A percentile compares a stretch with the other conserved stretches of the same genome.
Conservation (phyloP, 2,797 vertebrate species). For the Falco naumanni region DNA sequence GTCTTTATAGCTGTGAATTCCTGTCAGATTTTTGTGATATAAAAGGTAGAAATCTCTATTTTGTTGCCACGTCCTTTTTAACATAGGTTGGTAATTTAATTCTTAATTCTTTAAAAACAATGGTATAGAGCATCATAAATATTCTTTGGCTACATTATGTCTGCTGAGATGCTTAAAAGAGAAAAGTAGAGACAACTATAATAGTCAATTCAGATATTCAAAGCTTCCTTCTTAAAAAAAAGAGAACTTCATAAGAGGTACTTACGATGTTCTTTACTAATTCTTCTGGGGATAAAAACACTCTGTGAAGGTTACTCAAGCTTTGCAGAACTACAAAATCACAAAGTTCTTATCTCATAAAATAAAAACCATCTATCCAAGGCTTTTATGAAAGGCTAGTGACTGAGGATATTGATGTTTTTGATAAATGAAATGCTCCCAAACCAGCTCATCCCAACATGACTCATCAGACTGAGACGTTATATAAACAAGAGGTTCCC, state of each 20-base stretch:
- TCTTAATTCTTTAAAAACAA: background rate
- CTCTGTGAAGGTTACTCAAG: background rate
- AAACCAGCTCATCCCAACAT: slow-evolving; percentile 20
- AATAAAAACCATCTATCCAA: slow-evolving; percentile 1
- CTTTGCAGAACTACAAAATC: background rate
- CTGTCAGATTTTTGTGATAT: background rate
- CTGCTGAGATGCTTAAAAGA: background rate
- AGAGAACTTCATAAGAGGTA: background rate
- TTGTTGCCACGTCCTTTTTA: background rate
- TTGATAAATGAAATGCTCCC: slow-evolving; percentile 51
- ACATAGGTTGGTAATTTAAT: background rate
- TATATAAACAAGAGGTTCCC: slow-evolving; percentile 32
- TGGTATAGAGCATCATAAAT: background rate
- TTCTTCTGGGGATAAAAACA: background rate
- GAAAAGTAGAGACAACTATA: background rate
- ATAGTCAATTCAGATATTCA: background rate
- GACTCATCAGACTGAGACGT: slow-evolving; percentile 37
- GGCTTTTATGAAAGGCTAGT: slow-evolving; percentile 12
- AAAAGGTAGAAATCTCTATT: background rate
- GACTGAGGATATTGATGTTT: slow-evolving; percentile 41
- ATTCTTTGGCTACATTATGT: background rate
- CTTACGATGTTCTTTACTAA: background rate
- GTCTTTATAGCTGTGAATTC: background rate
- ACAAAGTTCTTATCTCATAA: background rate
- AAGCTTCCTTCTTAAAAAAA: background rate